Base-by-base conservation (phyloP, 2,888 invertebrate species). In the Salticus scenicus region DNA sequence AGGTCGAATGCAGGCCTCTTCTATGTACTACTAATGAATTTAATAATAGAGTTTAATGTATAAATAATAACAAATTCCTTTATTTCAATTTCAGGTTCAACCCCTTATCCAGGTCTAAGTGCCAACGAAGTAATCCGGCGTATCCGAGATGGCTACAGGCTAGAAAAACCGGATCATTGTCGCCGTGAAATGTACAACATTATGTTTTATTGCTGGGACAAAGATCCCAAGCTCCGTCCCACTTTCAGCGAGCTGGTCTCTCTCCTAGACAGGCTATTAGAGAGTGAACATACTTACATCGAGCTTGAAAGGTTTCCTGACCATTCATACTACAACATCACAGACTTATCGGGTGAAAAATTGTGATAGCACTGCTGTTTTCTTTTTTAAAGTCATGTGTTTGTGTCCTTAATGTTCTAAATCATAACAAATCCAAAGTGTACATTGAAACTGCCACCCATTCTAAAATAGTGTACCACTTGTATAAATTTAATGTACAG, bases 161-260 rank as follows among this genome's bases (percentile, higher is more conserved):
- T 98, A 87, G 97, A 97, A 89, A 97, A 97, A 90, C 98, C 98
- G 0, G 97, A 96, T 89, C 98, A 98, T 90, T 98, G 98, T 91
- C 94, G 97, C 69, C 93, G 97, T 7, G 97, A 98, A 90, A 89
- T 90, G 0, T 97, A 97, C 92, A 97, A 97, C 90, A 96, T 98
- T 75, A 98, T 98, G 98, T 97, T 95, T 91, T 97, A 97, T 91
- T 98, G 98, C 91, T 98, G 98, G 98, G 95, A 96, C 88, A 94
- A 95, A n/a, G 95, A 96, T 89, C 94, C 96, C 0, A 94, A 94
- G 20, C 93, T 95, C 87, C 92, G 98, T 80, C 98, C 98, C 0
- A 94, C 95, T 67, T 98, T 98, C 91, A 93, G 93, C 0, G 97
- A 97, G 91, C 94, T 97, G 30, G 95, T 96, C 1, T 93, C 94